These are phyloP conservation scores for Dryobotodes eremita DNA, from an alignment of 2,888 invertebrate genomes.

Conservation along the genomic window DNA sequence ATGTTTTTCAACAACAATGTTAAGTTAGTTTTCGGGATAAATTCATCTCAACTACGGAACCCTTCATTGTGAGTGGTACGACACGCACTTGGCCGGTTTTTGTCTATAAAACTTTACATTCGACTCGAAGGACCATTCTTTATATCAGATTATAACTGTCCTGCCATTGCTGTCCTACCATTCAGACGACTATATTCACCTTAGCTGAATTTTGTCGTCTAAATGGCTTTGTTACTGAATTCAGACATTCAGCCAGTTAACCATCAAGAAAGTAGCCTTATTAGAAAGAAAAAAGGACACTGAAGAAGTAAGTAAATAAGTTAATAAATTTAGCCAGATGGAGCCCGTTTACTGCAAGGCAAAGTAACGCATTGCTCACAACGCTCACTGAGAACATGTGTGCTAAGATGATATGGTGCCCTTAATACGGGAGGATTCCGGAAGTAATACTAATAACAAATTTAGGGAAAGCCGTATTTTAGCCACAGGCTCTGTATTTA, in stretches of 20 bases:
- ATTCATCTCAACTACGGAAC: too few relatives aligned
- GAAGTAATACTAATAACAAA: neutral
- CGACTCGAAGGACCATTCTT: slow-evolving; percentile 3
- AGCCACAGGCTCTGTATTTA: neutral
- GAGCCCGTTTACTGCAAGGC: too few relatives aligned
- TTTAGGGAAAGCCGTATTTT: neutral
- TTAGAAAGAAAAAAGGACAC: neutral
- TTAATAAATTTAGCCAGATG: neutral
- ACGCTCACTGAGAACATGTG: neutral
- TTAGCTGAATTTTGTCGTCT: neutral
- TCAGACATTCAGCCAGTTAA: neutral
- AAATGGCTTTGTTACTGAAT: neutral
- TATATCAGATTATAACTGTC: neutral
- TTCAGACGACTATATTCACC: neutral
- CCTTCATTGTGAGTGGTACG: too few relatives aligned
- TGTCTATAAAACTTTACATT: neutral
- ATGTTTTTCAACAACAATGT: too few relatives aligned
- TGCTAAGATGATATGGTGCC: too few relatives aligned
- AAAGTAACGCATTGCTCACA: too few relatives aligned
- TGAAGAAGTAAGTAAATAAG: neutral
- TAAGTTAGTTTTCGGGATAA: too few relatives aligned
- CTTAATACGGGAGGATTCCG: neutral
- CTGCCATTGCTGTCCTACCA: neutral
- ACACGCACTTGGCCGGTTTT: neutral
- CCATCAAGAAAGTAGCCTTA: neutral